phyloP scores from a whole-genome alignment of 2,113 vertebrate species.

The Callipepla squamata region DNA sequence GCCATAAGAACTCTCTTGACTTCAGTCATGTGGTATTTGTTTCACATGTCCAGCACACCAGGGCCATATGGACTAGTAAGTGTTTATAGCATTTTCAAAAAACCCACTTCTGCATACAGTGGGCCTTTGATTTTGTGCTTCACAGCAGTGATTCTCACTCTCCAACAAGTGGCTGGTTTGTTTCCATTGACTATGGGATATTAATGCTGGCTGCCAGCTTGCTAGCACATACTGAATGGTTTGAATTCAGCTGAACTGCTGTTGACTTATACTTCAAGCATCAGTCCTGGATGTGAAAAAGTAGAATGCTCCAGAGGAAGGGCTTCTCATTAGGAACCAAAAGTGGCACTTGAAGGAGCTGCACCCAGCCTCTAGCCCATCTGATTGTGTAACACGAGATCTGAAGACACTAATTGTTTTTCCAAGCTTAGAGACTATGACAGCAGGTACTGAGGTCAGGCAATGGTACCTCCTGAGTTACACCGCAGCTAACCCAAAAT shows the following conservation, averaged over 20 bases:
- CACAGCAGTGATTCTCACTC: neutral
- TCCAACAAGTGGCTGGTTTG: rapidly evolving
- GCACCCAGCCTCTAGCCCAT: rapidly evolving
- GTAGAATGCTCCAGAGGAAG: neutral
- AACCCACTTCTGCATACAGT: neutral
- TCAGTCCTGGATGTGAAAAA: neutral
- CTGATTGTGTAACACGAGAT: neutral
- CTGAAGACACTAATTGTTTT: neutral
- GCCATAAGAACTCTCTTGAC: neutral
- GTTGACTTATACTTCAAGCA: neutral
- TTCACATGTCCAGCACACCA: neutral
- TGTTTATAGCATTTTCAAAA: neutral
- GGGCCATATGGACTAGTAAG: neutral
- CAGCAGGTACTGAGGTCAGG: neutral
- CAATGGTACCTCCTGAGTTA: neutral
- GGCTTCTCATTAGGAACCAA: neutral
- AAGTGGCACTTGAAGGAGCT: neutral
- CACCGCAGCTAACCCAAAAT: neutral
- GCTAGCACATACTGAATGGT: neutral
- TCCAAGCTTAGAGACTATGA: neutral
- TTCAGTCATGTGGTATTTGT: neutral
- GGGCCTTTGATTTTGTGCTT: neutral
- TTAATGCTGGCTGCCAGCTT: neutral
- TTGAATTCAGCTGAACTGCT: conserved; percentile 1
- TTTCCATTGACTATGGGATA: neutral